Evolutionary conservation across 2,113 vertebrate genomes (phyloP), one percentile per base, ranked within the genome.

Genomic region (Microtus oregoni): DNA sequence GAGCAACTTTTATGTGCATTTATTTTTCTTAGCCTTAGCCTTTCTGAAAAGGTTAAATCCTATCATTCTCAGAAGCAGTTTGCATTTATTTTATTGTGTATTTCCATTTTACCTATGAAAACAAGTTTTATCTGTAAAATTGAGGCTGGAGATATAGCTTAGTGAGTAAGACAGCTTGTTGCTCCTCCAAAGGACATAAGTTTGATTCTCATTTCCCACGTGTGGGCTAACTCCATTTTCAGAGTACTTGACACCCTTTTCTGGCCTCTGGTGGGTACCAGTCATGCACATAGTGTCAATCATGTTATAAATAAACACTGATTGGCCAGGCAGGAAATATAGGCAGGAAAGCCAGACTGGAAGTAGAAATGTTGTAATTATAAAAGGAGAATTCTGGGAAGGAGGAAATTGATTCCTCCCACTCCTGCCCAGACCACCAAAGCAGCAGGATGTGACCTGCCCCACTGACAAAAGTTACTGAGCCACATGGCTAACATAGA

Each of bases 21-120:
- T 91, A 58, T 82, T 96, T 94, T 89, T 76, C 35, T 75, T 92
- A 96, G 38, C 13, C 30, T 86, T 92, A 76, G 14, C 12, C 38
- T 91, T 92, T 86, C 72, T 78, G 28, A 85, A 58, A 58, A 58
- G 55, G 19, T 58, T 20, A 58, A 58, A 58, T 58, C 55, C 17
- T 58, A 58, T 58, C 20, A 58, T 58, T 58, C 55, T 58, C 55
- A 58, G 55, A 58, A 58, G 17, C 19, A 58, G 55, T 58, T 58
- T 58, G 19, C 55, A 70, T 32, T 68, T 68, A 13, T 32, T 68
- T 68, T 32, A 30, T 75, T 79, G 7, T 77, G 11, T 81, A 68
- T 26, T 86, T 67, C 87, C 85, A 63, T 83, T 73, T 30, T 89
- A 26, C n/a, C 70, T 91, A 63, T 13, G 5, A 92, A 89, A 86